phyloP scores from a whole-genome alignment of 2,797 vertebrate genomes.

The Catamblyrhynchus diadema region DNA sequence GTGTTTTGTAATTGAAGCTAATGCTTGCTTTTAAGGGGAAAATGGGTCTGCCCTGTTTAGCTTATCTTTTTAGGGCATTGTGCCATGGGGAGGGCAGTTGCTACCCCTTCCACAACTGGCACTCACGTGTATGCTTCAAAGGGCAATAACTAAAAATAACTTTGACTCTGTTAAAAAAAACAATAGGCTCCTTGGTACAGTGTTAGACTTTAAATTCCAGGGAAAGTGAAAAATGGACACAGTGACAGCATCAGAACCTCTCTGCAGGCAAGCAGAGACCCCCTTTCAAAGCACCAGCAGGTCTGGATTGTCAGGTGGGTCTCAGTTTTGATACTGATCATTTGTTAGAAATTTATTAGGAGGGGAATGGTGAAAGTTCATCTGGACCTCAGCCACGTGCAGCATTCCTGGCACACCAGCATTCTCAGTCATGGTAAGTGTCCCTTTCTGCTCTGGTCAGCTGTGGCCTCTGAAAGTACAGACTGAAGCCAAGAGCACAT shows the following conservation, averaged over 20 bases:
- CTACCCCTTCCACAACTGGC: not conserved
- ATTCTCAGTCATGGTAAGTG: fast-evolving
- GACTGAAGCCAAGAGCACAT: not conserved
- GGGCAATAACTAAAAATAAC: not conserved
- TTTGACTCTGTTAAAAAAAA: not conserved
- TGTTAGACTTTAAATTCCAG: not conserved
- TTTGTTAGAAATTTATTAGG: not conserved
- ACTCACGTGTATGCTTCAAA: not conserved
- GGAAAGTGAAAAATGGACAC: not conserved
- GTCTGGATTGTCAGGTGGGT: not conserved
- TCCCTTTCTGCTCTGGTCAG: fast-evolving
- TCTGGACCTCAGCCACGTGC: not conserved
- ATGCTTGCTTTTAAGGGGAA: not conserved
- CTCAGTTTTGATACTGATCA: fast-evolving
- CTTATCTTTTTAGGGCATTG: not conserved
- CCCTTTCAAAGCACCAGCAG: not conserved
- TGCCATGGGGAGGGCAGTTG: not conserved
- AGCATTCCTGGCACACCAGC: not conserved
- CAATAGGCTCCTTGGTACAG: not conserved
- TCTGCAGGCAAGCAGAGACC: not conserved
- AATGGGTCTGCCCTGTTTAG: not conserved
- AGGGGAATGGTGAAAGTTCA: not conserved
- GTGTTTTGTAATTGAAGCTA: not conserved
- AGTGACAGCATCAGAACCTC: not conserved
- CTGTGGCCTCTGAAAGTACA: not conserved